Conservation (phyloP, 2,113 vertebrate genomes). For the Siniperca knerii region DNA sequence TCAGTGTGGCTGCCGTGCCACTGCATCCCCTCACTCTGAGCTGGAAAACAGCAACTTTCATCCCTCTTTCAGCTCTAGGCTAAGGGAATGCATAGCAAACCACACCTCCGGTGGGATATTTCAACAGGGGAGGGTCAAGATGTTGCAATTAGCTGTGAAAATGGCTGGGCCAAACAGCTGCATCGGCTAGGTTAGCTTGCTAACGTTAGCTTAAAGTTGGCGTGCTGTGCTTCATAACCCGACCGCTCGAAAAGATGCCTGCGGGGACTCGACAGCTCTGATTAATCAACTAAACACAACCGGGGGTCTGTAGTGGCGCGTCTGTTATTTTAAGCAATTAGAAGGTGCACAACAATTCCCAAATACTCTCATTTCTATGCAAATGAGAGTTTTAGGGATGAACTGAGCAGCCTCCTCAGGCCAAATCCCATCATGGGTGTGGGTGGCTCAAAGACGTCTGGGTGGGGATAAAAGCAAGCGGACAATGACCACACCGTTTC, state of each 20-base stretch:
- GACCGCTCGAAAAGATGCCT: slow-evolving; percentile 43
- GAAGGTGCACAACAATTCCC: accelerated
- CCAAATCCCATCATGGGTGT: slow-evolving; percentile 78
- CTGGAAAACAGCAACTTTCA: slow-evolving; percentile 21
- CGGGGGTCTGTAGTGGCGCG: not conserved
- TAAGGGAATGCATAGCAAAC: not conserved
- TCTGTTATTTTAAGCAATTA: accelerated
- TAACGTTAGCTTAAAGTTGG: slow-evolving; percentile 77
- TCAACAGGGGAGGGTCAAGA: not conserved
- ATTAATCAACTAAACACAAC: not conserved
- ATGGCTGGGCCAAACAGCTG: slow-evolving; percentile 56
- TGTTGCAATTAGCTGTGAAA: not conserved
- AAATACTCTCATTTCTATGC: not conserved
- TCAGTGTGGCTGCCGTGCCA: slow-evolving; percentile 58
- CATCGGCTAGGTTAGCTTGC: slow-evolving; percentile 65
- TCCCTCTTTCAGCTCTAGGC: not conserved
- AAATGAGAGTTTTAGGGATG: slow-evolving; percentile 42
- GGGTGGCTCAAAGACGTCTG: slow-evolving; percentile 72
- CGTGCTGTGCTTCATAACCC: slow-evolving; percentile 54
- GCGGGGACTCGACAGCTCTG: slow-evolving; percentile 9
- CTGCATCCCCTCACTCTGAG: slow-evolving; percentile 47
- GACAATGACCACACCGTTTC: slow-evolving; percentile 64
- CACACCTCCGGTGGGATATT: not conserved
- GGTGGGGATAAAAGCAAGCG: slow-evolving; percentile 64
- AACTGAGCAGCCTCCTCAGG: slow-evolving; percentile 39